These are phyloP conservation scores for Lymantria dispar DNA, from an alignment of 2,888 invertebrate genomes.

Conservation along the genomic window DNA sequence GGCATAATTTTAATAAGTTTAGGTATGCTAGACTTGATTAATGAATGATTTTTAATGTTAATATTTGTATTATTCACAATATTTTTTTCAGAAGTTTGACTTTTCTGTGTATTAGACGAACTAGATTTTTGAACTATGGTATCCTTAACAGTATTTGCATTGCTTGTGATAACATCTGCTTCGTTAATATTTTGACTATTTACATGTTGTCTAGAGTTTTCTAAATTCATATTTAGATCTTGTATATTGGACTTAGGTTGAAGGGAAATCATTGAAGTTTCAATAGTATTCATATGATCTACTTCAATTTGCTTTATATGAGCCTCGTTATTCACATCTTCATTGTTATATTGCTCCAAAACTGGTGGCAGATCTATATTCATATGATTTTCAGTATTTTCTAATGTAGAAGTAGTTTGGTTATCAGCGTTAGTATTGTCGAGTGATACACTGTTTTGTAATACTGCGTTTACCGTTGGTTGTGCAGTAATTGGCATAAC, in stretches of 20 bases:
- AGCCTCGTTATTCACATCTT: neutral
- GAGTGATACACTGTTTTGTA: neutral
- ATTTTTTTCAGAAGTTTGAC: neutral
- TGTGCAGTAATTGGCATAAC: conserved; percentile 4
- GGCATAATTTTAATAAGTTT: conserved; percentile 59
- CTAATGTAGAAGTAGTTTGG: neutral
- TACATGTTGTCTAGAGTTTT: conserved; percentile 3
- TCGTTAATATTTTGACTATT: neutral
- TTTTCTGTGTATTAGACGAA: neutral
- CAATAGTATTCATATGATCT: neutral
- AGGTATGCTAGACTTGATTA: conserved; percentile 67
- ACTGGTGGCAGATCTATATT: neutral
- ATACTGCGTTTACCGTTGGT: neutral
- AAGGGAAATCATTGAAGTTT: conserved; percentile 1
- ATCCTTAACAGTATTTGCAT: conserved; percentile 1
- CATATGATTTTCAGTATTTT: neutral
- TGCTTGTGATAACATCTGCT: conserved; percentile 1
- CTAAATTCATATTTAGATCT: conserved; percentile 1
- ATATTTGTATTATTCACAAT: conserved; percentile 5
- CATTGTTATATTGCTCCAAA: neutral
- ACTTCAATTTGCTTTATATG: neutral
- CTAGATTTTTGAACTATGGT: neutral
- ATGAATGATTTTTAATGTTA: conserved; percentile 16
- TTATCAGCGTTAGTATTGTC: neutral
- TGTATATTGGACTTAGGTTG: conserved; percentile 1